Evolutionary conservation across 2,888 invertebrate species (phyloP).

Genomic region (Mythimna ferrago): DNA sequence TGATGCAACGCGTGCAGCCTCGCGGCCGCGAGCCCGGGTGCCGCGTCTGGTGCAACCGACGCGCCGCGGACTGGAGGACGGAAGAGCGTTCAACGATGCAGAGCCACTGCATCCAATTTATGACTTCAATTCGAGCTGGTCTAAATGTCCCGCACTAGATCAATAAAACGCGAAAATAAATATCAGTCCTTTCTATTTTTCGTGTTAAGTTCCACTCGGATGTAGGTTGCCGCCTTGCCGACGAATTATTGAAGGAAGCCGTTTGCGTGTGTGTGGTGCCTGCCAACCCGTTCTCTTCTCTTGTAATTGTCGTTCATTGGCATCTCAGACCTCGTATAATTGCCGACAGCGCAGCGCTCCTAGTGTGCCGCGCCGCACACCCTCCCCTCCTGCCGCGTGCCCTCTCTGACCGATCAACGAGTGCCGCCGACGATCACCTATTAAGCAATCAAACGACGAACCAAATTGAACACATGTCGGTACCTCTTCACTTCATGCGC

Average conservation of each 20-base stretch:
- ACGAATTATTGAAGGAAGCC: conserved; percentile 30
- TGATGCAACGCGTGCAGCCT: not conserved
- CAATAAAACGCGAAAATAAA: not conserved
- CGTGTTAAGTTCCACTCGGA: conserved; percentile 11
- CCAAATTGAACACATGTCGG: conserved; percentile 43
- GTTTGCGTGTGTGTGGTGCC: conserved; percentile 15
- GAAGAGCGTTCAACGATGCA: not conserved
- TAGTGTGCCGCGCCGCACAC: conserved; percentile 26
- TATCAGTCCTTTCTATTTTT: not conserved
- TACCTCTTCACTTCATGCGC: conserved; percentile 4
- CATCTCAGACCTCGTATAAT: conserved; percentile 70
- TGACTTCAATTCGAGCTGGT: not conserved
- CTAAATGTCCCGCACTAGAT: not conserved
- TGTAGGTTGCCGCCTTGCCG: conserved; percentile 15
- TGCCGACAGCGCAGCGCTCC: conserved; percentile 62
- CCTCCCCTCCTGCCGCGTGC: conserved; percentile 18
- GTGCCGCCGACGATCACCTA: conserved; percentile 54
- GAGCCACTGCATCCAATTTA: not conserved
- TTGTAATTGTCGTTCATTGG: conserved; percentile 75
- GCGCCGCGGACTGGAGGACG: not conserved
- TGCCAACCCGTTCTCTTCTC: conserved; percentile 43
- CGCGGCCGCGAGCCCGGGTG: not conserved
- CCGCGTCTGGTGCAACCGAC: not conserved
- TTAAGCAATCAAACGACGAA: conserved; percentile 65
- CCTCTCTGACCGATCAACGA: conserved; percentile 56